Evolutionary conservation across 2,113 vertebrate genomes (phyloP), one percentile per base, ranked within the genome.

Genomic region (Clarias batrachus): DNA sequence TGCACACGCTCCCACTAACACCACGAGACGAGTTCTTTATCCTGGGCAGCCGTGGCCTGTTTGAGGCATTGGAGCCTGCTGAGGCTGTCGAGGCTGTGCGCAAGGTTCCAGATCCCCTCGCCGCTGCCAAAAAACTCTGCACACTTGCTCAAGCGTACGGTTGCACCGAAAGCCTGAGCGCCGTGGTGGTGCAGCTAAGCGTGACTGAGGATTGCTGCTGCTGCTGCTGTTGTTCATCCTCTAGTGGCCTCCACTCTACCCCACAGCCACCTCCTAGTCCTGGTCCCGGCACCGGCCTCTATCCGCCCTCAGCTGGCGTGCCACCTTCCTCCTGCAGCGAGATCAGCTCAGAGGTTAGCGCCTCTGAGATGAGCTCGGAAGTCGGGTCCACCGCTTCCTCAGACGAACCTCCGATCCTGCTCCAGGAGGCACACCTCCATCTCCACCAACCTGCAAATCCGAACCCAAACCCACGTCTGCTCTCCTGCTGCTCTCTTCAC

Each of bases 341-440:
- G 91, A 97, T 99, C 90, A 99, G 98, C 93, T 98, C 97, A 0
- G 96, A 97, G 93, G 95, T 97, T 73, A 99, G 97, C 68, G 96
- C 96, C 0, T 97, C 96, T 0, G 98, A 99, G 92, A 99, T 99
- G 98, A 99, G 98, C 94, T 99, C 98, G 0, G 98, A 99, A 94
- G 98, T 99, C 90, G 98, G 98, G 2, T 99, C 98, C 85, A 99
- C 98, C 0, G 98, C 97, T 37, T 99, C 98, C 0, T 99, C 98
- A 0, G 98, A 99, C 0, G 98, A 99, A 90, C 98, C 98, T 0
- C 95, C 96, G 0, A 93, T 86, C 54, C 84, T 85, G 27, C 78
- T 83, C 54, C 89, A 68, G 19, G 88, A 91, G 25, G 92, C 94
- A 62, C 93, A 92, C 0, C 94, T 90, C 92, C 30, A 90, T 92